These are phyloP conservation scores for Struthio camelus DNA, from an alignment of 2,113 vertebrate species.

Conservation along the genomic window DNA sequence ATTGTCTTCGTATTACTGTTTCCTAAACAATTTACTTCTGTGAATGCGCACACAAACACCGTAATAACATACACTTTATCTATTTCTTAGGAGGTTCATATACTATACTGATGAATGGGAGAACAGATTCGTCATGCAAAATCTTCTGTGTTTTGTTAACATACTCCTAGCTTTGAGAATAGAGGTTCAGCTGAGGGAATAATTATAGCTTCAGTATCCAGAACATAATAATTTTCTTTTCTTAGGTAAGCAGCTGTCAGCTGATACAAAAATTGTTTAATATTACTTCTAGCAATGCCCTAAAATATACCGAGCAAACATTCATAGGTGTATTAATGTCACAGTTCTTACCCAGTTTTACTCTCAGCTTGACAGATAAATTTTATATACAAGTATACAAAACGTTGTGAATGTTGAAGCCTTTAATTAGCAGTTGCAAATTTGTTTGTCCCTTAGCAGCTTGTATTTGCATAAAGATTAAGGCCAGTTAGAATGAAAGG, in stretches of 20 bases:
- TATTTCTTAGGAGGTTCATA: background rate
- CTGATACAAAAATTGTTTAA: constrained; percentile 45
- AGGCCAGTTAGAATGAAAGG: constrained; percentile 43
- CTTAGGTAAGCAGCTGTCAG: constrained; percentile 54
- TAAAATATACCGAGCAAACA: background rate
- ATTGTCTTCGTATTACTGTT: background rate
- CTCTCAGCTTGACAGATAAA: constrained; percentile 1
- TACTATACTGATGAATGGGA: background rate
- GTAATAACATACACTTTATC: background rate
- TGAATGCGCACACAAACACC: background rate
- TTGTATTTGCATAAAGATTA: constrained; percentile 71
- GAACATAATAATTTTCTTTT: constrained; percentile 47
- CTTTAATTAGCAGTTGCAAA: constrained; percentile 64
- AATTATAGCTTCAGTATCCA: constrained; percentile 50
- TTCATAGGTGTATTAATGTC: constrained; percentile 28
- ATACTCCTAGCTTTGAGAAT: constrained; percentile 37
- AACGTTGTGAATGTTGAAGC: constrained; percentile 29
- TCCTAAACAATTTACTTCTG: background rate
- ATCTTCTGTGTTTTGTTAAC: constrained; percentile 26
- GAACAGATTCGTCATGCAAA: constrained; percentile 30
- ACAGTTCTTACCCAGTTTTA: background rate
- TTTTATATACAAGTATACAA: background rate
- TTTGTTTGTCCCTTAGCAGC: constrained; percentile 55
- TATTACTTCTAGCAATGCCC: constrained; percentile 50
- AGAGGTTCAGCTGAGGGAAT: constrained; percentile 53